Evolutionary conservation across 2,113 vertebrate genomes (phyloP).

Genomic region (Chionis minor): DNA sequence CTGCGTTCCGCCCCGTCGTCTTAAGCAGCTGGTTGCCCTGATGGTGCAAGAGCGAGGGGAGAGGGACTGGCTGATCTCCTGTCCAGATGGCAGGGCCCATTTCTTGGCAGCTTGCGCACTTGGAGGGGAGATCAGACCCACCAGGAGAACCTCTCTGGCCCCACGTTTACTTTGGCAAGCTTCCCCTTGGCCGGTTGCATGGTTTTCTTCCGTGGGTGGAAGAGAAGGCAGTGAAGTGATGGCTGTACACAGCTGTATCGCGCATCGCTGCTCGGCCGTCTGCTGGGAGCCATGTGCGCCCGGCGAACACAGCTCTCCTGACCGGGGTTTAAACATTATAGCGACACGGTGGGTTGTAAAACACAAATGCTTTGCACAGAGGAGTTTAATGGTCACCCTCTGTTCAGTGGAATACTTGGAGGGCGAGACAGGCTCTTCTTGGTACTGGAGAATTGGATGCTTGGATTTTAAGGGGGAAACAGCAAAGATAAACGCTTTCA

Average conservation of each 20-base stretch:
- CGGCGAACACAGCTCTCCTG: background rate
- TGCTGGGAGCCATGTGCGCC: background rate
- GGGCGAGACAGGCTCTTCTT: background rate
- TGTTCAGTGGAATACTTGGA: background rate
- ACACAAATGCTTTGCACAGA: background rate
- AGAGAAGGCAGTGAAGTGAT: background rate
- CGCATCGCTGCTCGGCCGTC: accelerated
- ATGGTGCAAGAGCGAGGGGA: background rate
- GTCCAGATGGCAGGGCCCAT: background rate
- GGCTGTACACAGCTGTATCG: background rate
- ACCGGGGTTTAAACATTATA: background rate
- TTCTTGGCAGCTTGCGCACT: background rate
- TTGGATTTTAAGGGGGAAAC: background rate
- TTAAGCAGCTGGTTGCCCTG: background rate
- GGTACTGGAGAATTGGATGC: background rate
- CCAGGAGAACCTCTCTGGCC: background rate
- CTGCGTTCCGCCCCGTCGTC: background rate
- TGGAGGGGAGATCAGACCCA: background rate
- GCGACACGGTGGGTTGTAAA: background rate
- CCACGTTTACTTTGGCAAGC: background rate
- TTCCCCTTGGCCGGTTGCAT: background rate
- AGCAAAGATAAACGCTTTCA: background rate
- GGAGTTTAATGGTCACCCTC: background rate
- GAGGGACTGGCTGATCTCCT: background rate
- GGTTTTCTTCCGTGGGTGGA: background rate